Conservation (phyloP, 2,797 vertebrate genomes). For the Uromys caudimaculatus region DNA sequence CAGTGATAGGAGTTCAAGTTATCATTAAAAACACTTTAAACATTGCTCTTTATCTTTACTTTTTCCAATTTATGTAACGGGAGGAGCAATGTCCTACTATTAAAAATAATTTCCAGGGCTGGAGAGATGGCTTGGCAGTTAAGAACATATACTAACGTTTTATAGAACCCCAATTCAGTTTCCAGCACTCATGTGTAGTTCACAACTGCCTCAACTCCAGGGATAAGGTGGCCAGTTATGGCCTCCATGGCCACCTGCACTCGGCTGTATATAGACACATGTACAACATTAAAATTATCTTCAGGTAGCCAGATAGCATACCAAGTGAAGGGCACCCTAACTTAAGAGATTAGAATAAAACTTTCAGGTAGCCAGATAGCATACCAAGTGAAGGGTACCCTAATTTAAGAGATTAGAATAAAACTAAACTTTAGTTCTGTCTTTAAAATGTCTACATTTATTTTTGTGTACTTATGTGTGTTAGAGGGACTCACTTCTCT, state of each 20-base stretch:
- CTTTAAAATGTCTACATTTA: not conserved
- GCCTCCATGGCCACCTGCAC: not conserved
- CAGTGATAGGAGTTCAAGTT: not conserved
- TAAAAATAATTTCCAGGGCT: conserved; percentile 52
- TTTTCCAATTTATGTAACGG: not conserved
- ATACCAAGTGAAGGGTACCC: not conserved
- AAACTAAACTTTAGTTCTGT: not conserved
- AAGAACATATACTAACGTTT: not conserved
- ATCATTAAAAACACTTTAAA: not conserved
- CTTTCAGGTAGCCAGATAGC: conserved; percentile 54
- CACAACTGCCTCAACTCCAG: not conserved
- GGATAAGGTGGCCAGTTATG: not conserved
- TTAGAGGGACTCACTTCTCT: not conserved
- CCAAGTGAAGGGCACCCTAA: not conserved
- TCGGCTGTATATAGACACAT: not conserved
- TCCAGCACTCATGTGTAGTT: not conserved
- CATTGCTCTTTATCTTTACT: conserved; percentile 23
- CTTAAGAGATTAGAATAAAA: too few relatives aligned
- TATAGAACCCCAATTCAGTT: not conserved
- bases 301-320: conserved; percentile 39
- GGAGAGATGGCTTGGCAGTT: not conserved
- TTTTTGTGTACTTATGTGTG: not conserved
- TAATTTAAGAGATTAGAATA: conserved; percentile 61
- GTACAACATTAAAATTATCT: conserved; percentile 55
- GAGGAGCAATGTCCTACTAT: not conserved